Base-by-base conservation (phyloP, 2,797 vertebrate genomes). In the Decapterus maruadsi region DNA sequence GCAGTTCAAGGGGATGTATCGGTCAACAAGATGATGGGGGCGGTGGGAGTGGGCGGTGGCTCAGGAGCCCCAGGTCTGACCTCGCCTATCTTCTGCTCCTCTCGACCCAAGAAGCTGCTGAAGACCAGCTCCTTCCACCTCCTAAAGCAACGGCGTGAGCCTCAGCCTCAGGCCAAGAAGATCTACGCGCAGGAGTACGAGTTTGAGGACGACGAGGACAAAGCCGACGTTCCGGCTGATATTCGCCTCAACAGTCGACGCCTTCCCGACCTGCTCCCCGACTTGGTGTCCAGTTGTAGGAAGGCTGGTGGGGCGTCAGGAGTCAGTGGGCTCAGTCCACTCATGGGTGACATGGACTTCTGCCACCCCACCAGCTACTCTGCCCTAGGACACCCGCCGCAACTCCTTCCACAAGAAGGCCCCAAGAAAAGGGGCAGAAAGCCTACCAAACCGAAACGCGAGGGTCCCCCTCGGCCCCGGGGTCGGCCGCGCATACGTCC, bases 101-200 rank as follows among this genome's bases (percentile, higher is more conserved):
- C 97, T 72, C 96, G 96, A 69, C 97, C 97, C 88, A 99, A 98
- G 72, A 99, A 98, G 80, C 95, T 97, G 45, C 93, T 98, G 2
- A 98, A 98, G 80, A 97, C 97, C 0, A 97, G 97, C 0, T 98
- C 97, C 0, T 98, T 97, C 78, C 97, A 97, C 72, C 90, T 98
- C 59, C 94, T 99, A 0, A 96, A 97, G 73, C 97, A 97, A 69
- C 91, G 96, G 0, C 95, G 95, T 22, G 96, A 97, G 0, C 95
- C 97, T 1, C 95, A 92, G 48, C 78, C 90, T 4, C 92, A 89
- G 70, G 66, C 88, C 56, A 98, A 98, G 79, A 98, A 98, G 67
- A 95, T 93, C 46, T 98, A 97, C 1, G 97, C 95, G 3, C 97
- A 97, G 82, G 97, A 98, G 67, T 98, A 98, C 0, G 97, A 98